Conservation (phyloP, 2,113 vertebrate genomes). For the Aramus guarauna region DNA sequence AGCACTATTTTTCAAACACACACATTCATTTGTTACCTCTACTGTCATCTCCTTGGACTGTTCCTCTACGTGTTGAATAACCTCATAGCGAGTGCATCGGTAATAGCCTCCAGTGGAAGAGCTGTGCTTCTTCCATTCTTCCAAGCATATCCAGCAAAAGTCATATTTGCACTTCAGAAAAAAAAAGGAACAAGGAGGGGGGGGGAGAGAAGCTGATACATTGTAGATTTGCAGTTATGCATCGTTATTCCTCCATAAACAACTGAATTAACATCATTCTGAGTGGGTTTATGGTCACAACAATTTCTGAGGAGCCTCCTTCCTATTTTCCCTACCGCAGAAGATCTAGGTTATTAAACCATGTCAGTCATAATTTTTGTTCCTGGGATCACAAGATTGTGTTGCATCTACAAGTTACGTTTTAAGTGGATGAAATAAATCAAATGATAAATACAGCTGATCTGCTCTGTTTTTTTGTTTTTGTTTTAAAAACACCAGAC, state of each 20-base stretch:
- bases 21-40: constrained; percentile 78
- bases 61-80: constrained; percentile 96
- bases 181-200: background rate
- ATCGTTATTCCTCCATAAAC: background rate
- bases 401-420: background rate
- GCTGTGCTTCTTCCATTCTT: constrained; percentile 99
- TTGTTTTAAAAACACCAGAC: no score
- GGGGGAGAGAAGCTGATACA: background rate
- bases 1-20: background rate
- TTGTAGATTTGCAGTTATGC: background rate
- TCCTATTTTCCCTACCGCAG: background rate
- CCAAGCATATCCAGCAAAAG: constrained; percentile 99
- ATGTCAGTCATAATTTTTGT: background rate
- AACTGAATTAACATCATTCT: background rate
- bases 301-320: background rate
- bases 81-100: constrained; percentile 95
- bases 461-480: background rate
- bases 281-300: background rate
- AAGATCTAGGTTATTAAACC: background rate
- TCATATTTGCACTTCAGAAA: constrained; percentile 92
- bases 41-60: constrained; percentile 98
- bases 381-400: background rate
- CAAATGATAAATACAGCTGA: background rate
- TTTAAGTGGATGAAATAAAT: background rate
- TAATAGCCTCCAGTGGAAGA: constrained; percentile 98